A percentile compares a stretch with the other conserved stretches of the same genome.
These are phyloP conservation scores for Drosophila ohnishii DNA, from an alignment of 1,140 invertebrate species.

Conservation along the genomic window DNA sequence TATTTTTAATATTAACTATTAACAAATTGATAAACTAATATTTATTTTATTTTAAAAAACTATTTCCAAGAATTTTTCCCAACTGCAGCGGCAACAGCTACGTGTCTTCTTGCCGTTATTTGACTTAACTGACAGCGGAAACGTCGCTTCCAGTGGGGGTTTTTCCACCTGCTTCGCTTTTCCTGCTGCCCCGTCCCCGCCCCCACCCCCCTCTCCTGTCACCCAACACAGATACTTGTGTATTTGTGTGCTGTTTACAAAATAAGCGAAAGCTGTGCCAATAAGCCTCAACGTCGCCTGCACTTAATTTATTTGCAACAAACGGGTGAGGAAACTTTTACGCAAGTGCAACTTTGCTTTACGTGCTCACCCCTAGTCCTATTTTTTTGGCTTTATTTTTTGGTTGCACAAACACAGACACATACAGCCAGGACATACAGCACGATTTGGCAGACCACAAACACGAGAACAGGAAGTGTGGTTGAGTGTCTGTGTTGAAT, in stretches of 20 bases:
- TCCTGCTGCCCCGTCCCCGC: neutral
- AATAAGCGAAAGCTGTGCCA: conserved; percentile 75
- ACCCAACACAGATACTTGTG: conserved; percentile 1
- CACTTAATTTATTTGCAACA: conserved; percentile 79
- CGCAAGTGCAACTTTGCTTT: conserved; percentile 74
- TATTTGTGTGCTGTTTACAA: conserved; percentile 64
- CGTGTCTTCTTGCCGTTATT: conserved; percentile 57
- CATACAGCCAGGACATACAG: conserved; percentile 16
- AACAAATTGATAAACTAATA: accelerated
- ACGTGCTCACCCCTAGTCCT: conserved; percentile 47
- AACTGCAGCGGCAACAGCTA: conserved; percentile 44
- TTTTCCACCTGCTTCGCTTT: conserved; percentile 8
- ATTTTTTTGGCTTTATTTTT: conserved; percentile 13
- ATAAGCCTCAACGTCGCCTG: conserved; percentile 77
- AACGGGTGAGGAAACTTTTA: conserved; percentile 69
- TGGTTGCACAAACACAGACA: conserved; percentile 28
- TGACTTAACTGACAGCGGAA: conserved; percentile 71
- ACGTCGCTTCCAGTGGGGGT: conserved; percentile 17
- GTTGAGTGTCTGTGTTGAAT: conserved; percentile 5
- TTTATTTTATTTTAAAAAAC: neutral
- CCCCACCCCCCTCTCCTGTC: neutral
- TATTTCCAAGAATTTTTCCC: neutral
- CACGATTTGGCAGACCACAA: conserved; percentile 67
- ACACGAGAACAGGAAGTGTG: conserved; percentile 53
- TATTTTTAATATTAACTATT: too few relatives aligned